Percentiles rank a stretch among this genome's conserved stretches.
Evolutionary conservation across 2,797 vertebrate genomes (phyloP).

Genomic region (Propithecus perrieri): DNA sequence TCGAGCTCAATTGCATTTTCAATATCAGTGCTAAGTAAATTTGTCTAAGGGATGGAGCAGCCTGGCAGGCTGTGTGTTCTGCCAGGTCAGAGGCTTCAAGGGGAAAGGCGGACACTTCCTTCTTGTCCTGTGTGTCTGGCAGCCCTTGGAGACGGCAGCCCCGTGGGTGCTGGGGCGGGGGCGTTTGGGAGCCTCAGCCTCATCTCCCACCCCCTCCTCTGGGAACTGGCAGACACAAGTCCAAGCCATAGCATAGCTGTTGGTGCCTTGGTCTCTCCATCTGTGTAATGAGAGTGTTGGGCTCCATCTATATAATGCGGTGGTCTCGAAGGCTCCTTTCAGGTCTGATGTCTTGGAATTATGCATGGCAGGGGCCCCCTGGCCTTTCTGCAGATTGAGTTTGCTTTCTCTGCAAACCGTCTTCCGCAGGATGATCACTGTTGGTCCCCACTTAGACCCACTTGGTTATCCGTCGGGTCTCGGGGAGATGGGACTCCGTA

Average conservation of each 20-base stretch:
- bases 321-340: not conserved
- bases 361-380: not conserved
- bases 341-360: not conserved
- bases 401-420: not conserved
- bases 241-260: not conserved
- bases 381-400: not conserved
- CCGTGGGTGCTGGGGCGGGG: not conserved
- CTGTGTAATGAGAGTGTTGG: not conserved
- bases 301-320: not conserved
- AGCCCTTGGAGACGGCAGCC: not conserved
- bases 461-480: not conserved
- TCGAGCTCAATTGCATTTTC: constrained; percentile 76
- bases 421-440: not conserved
- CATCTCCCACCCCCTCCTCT: not conserved
- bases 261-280: not conserved
- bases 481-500: not conserved
- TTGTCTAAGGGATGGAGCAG: constrained; percentile 70
- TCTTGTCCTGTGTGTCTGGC: not conserved
- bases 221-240: not conserved
- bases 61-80: constrained; percentile 72
- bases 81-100: constrained; percentile 68
- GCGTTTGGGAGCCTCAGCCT: not conserved
- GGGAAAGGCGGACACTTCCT: not conserved
- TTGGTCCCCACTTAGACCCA: not conserved
- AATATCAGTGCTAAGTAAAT: constrained; percentile 76